Evolutionary conservation across 2,797 vertebrate species (phyloP), one percentile per base, ranked within the genome.

Genomic region (Numenius phaeopus): DNA sequence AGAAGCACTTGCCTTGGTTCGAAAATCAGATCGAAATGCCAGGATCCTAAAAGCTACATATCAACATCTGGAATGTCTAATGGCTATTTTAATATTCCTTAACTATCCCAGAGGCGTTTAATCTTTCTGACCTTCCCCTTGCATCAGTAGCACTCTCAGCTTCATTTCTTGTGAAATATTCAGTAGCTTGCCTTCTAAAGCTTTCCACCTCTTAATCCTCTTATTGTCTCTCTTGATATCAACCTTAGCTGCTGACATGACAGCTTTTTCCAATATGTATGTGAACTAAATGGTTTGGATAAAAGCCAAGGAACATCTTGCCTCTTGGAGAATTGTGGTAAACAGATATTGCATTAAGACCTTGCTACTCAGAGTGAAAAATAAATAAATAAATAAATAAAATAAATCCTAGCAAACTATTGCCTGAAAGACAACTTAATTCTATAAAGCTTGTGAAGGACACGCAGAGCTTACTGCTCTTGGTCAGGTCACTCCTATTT

Each of bases 201-300:
- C 84, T 92, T 95, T 89, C 79, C 61, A 94, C 54, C 72, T 89
- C 86, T 93, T 97, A 95, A 97, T 92, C 78, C 89, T 91, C 82
- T 92, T 86, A 94, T 96, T 97, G 92, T 95, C 90, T 94, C 84
- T 91, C 76, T 87, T 94, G 92, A 94, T 95, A 94, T 82, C 92
- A 96, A 86, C 69, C 87, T 83, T 87, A 88, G 87, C 84, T 94
- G 92, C 96, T 96, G 94, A 94, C 88, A 70, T 86, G 89, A 96
- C 90, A 91, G 72, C 72, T 96, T 95, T 97, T 95, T 95, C 84
- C 90, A 94, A 94, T 91, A 95, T 81, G 75, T 89, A 90, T 96
- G 90, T 79, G 90, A 94, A 94, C 89, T 92, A 94, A 96, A 94
- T 91, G 39, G 79, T 80, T 91, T 96, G 96, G 95, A 88, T 87